phyloP scores from a whole-genome alignment of 2,113 vertebrate genomes.

The Bujurquina vittata region DNA sequence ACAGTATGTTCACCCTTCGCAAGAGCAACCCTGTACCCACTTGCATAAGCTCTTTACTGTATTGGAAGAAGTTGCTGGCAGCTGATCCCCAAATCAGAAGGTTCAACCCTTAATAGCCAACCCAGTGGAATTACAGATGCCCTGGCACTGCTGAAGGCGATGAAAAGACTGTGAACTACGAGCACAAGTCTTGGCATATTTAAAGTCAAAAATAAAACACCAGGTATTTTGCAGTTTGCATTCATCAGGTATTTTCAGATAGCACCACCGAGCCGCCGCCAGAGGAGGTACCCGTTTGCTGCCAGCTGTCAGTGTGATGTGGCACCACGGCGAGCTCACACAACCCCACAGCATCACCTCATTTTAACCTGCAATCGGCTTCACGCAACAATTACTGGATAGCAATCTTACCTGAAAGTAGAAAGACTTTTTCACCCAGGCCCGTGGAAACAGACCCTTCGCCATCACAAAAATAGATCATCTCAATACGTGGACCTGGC shows the following conservation, averaged over 20 bases:
- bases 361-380: neutral
- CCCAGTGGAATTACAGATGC: constrained; percentile 5
- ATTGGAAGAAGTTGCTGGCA: neutral
- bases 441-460: constrained; percentile 90
- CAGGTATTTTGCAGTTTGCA: constrained; percentile 22
- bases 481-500: constrained; percentile 82
- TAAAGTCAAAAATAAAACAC: constrained; percentile 6
- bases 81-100: constrained; percentile 8
- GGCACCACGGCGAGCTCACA: constrained; percentile 1
- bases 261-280: neutral
- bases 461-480: constrained; percentile 92
- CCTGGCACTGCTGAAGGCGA: neutral
- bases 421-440: constrained; percentile 89
- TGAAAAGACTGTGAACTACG: neutral
- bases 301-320: constrained; percentile 58
- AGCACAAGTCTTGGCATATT: neutral
- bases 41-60: constrained; percentile 13
- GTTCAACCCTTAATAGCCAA: constrained; percentile 13
- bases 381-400: neutral
- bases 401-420: constrained; percentile 85
- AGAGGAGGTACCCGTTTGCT: neutral
- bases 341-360: neutral
- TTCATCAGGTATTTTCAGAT: constrained; percentile 43
- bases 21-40: neutral
- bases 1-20: neutral